Conservation (phyloP, 2,797 vertebrate species). For the Malacoraja senta region DNA sequence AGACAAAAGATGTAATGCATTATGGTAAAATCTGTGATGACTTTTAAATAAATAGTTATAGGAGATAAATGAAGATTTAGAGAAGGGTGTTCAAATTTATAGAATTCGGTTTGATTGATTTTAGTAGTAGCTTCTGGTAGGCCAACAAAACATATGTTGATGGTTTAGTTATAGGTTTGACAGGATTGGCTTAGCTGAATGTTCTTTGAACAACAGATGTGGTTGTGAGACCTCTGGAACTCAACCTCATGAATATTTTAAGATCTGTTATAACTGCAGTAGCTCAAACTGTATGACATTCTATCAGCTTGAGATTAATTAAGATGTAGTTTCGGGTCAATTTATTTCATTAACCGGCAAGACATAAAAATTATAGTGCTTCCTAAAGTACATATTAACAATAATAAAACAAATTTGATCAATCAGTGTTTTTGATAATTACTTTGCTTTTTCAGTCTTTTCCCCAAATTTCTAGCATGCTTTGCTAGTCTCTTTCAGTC, state of each 20-base stretch:
- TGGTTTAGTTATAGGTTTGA: not conserved
- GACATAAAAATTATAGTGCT: not conserved
- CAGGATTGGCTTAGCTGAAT: not conserved
- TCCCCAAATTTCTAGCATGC: not conserved
- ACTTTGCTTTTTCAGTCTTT: not conserved
- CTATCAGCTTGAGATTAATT: conserved; percentile 26
- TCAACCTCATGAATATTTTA: not conserved
- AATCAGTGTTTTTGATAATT: not conserved
- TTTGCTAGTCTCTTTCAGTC: not conserved
- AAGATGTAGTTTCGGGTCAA: not conserved
- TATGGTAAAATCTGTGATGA: not conserved
- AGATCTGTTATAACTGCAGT: not conserved
- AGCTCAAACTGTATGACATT: not conserved
- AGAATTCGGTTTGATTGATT: not conserved
- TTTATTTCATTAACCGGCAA: not conserved
- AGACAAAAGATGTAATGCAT: not conserved
- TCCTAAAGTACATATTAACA: not conserved
- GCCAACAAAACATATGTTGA: conserved; percentile 28
- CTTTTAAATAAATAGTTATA: not conserved
- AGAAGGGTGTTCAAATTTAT: not conserved
- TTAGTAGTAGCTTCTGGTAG: not conserved
- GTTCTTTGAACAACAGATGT: not conserved
- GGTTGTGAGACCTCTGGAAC: not conserved
- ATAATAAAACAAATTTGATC: not conserved
- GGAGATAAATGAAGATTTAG: not conserved